phyloP scores from a whole-genome alignment of 2,888 invertebrate species.

The Lasius fuliginosus region DNA sequence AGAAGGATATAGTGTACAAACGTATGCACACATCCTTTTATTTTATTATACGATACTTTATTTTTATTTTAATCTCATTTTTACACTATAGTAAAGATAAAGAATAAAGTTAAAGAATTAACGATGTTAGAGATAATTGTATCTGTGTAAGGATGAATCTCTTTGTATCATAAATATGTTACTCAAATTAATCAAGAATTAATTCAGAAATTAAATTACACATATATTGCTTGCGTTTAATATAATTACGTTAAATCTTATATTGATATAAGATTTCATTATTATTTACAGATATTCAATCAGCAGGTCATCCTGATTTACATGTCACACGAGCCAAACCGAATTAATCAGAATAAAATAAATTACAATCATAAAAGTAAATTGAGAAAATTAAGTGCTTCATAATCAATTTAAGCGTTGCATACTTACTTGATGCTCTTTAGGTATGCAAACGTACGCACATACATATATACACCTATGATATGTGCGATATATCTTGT shows the following conservation, averaged over 20 bases:
- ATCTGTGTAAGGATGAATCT: neutral
- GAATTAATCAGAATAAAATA: constrained; percentile 16
- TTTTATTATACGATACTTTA: neutral
- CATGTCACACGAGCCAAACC: neutral
- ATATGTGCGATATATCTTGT: constrained; percentile 64
- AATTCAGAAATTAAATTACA: neutral
- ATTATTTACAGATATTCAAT: neutral
- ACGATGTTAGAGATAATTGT: neutral
- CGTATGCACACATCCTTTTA: neutral
- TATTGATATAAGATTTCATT: neutral
- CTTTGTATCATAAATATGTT: neutral
- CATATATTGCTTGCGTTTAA: neutral
- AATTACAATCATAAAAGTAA: neutral
- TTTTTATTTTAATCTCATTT: neutral
- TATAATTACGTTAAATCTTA: neutral
- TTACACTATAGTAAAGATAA: neutral
- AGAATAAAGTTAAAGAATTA: neutral
- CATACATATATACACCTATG: neutral
- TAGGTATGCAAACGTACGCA: neutral
- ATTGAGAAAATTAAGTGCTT: neutral
- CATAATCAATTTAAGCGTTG: neutral
- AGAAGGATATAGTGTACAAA: neutral
- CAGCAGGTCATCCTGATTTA: neutral
- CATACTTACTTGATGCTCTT: neutral
- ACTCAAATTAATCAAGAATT: neutral